These are phyloP conservation scores for Gymnoscopelus microlampas DNA, from an alignment of 2,797 vertebrate species.

Conservation along the genomic window DNA sequence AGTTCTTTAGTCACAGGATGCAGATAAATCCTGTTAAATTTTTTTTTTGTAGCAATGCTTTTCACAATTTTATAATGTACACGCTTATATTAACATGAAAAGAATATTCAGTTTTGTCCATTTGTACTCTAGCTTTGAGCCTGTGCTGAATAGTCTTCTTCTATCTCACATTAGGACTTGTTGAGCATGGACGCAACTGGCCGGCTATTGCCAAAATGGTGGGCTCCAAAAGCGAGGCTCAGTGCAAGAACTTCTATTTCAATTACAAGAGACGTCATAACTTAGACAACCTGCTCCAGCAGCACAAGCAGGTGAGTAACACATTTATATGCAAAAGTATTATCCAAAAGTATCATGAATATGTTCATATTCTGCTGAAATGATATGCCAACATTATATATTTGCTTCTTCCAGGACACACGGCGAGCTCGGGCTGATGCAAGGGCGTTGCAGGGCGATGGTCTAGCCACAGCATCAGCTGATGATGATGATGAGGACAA, in stretches of 20 bases:
- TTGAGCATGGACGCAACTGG: conserved; percentile 98
- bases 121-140: background rate
- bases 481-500: conserved; percentile 98
- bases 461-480: conserved; percentile 89
- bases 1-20: background rate
- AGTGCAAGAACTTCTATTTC: conserved; percentile 99
- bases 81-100: background rate
- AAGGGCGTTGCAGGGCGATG: conserved; percentile 89
- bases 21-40: background rate
- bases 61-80: no score
- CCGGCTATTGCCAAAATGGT: conserved; percentile 99
- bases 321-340: no score
- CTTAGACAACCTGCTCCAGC: conserved; percentile 95
- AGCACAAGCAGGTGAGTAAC: conserved; percentile 88
- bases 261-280: conserved; percentile 98
- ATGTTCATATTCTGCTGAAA: background rate
- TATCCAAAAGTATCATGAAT: background rate
- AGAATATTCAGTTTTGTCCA: background rate
- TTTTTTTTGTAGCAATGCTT: no score
- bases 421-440: conserved; percentile 90
- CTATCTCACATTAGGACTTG: conserved; percentile 82
- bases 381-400: conserved; percentile 2
- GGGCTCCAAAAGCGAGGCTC: conserved; percentile 97
- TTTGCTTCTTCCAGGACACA: conserved; percentile 80
- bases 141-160: conserved; percentile 1